phyloP scores from a whole-genome alignment of 2,113 vertebrate species.

The Trinectes maculatus region DNA sequence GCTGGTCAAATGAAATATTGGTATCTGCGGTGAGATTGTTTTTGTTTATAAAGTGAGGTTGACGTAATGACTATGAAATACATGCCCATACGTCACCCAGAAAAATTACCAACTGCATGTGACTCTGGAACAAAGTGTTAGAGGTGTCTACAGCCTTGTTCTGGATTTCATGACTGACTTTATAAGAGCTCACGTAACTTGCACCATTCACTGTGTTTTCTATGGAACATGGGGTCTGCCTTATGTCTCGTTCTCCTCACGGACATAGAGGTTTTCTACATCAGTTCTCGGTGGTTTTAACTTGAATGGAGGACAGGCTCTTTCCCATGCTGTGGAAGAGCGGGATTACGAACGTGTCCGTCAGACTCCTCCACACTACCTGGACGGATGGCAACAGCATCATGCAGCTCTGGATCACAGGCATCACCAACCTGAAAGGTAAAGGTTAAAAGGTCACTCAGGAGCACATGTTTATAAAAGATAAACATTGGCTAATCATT shows the following conservation, averaged over 20 bases:
- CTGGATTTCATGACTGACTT: conserved; percentile 7
- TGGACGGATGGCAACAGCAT: conserved; percentile 87
- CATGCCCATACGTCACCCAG: no score
- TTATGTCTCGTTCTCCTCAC: neutral
- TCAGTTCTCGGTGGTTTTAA: conserved; percentile 59
- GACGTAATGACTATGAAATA: no score
- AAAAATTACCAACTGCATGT: no score
- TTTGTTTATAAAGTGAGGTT: no score
- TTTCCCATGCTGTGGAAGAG: conserved; percentile 85
- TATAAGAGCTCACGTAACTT: conserved; percentile 15
- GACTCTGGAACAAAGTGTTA: no score
- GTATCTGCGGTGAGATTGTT: no score
- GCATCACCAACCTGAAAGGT: conserved; percentile 88
- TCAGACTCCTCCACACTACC: conserved; percentile 88
- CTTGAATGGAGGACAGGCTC: conserved; percentile 83
- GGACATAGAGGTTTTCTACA: neutral
- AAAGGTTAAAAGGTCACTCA: neutral
- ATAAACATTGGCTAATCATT: neutral
- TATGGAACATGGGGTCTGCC: neutral
- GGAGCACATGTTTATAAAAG: no score
- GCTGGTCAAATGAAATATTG: no score
- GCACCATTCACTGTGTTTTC: neutral
- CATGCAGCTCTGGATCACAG: conserved; percentile 87
- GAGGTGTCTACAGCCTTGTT: neutral
- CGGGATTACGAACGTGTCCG: conserved; percentile 82